phyloP scores from a whole-genome alignment of 2,113 vertebrate genomes.

The Phyllopteryx taeniolatus region DNA sequence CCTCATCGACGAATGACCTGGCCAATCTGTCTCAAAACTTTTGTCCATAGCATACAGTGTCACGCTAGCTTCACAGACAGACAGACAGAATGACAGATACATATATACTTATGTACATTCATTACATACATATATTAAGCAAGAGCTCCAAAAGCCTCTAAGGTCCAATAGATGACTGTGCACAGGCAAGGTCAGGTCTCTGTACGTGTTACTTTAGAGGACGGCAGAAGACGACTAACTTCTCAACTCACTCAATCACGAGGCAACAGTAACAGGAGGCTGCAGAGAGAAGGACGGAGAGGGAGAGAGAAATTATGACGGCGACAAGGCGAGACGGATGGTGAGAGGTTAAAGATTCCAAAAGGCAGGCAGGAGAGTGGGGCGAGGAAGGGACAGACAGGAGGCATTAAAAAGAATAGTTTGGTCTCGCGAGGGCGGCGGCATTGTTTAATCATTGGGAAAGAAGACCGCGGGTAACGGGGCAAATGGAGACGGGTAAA shows the following conservation, averaged over 20 bases:
- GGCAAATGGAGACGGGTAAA: neutral
- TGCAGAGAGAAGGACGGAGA: conserved; percentile 21
- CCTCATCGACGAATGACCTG: too few species aligned
- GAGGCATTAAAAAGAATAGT: conserved; percentile 33
- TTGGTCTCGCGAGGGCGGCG: conserved; percentile 9
- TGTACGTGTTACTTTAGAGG: conserved; percentile 37
- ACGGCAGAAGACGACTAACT: conserved; percentile 58
- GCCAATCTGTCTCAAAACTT: too few species aligned
- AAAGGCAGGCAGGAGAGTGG: conserved; percentile 23
- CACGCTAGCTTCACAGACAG: too few species aligned
- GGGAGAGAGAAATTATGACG: conserved; percentile 32
- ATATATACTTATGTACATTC: too few species aligned
- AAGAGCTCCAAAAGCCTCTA: too few species aligned
- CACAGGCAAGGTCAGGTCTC: conserved; percentile 23
- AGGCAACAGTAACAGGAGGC: conserved; percentile 41
- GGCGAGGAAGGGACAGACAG: conserved; percentile 26
- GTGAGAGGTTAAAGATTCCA: conserved; percentile 57
- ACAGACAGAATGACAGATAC: too few species aligned
- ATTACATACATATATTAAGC: too few species aligned
- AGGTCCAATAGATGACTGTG: too few species aligned
- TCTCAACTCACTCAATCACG: conserved; percentile 53
- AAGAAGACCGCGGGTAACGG: neutral
- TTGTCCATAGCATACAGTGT: too few species aligned
- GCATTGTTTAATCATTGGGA: conserved; percentile 19
- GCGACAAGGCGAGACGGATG: conserved; percentile 50